These are phyloP conservation scores for Aythya fuligula DNA, from an alignment of 2,797 vertebrate genomes.

Conservation along the genomic window DNA sequence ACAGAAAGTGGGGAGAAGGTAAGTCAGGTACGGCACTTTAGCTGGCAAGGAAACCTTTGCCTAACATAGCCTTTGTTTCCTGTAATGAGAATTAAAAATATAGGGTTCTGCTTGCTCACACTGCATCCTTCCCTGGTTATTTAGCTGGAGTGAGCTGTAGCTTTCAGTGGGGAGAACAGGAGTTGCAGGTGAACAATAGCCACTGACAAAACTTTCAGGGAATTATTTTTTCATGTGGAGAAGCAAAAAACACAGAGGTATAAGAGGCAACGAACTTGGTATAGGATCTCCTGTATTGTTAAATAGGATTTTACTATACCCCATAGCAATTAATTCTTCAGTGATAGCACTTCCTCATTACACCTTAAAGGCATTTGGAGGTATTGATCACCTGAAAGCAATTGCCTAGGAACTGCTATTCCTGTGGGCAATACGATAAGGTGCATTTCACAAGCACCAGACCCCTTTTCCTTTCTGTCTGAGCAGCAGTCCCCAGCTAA, in stretches of 20 bases:
- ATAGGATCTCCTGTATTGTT: background rate
- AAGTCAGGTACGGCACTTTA: background rate
- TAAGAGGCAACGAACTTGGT: background rate
- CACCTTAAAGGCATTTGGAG: background rate
- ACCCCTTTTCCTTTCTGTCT: rapidly evolving
- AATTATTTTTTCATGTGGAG: too few relatives aligned
- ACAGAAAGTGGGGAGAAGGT: background rate
- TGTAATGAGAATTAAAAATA: background rate
- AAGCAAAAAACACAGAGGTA: background rate
- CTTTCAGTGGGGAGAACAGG: background rate
- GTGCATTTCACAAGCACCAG: background rate
- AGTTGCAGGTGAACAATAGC: too few relatives aligned
- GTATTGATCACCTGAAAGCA: background rate
- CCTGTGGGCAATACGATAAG: background rate
- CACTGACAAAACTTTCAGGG: background rate
- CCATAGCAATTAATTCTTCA: background rate
- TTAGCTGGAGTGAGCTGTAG: background rate
- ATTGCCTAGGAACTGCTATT: background rate
- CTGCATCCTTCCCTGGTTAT: too few relatives aligned
- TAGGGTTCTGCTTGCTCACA: background rate
- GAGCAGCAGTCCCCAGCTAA: rapidly evolving
- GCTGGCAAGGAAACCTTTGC: background rate
- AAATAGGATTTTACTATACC: rapidly evolving
- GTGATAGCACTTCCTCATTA: too few relatives aligned
- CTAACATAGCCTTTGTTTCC: background rate